Evolutionary conservation across 2,888 invertebrate genomes (phyloP).

Genomic region (Volucella inanis): DNA sequence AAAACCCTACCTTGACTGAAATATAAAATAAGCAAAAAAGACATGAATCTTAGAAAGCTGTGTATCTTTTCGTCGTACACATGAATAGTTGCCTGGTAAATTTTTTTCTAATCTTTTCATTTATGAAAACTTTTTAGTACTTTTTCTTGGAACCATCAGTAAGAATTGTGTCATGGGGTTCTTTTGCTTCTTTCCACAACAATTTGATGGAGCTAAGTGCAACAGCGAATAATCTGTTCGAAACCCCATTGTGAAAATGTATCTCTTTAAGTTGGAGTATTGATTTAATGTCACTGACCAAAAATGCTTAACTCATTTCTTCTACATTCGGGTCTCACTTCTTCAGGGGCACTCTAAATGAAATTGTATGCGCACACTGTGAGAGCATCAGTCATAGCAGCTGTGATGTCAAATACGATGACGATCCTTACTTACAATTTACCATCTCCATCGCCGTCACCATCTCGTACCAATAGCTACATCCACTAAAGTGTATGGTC

Average conservation of each 20-base stretch:
- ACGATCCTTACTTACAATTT: slow-evolving; percentile 15
- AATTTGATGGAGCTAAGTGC: background rate
- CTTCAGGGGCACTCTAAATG: slow-evolving; percentile 41
- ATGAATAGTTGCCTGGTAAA: too few relatives aligned
- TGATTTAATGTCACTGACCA: slow-evolving; percentile 51
- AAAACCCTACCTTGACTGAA: too few relatives aligned
- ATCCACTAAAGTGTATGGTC: slow-evolving; percentile 5
- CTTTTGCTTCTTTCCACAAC: background rate
- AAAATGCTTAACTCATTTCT: slow-evolving; percentile 1
- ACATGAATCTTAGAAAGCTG: too few relatives aligned
- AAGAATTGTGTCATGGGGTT: too few relatives aligned
- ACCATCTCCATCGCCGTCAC: background rate
- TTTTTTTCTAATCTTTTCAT: too few relatives aligned
- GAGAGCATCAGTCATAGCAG: slow-evolving; percentile 51
- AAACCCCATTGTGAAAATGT: slow-evolving; percentile 8
- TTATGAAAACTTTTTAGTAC: too few relatives aligned
- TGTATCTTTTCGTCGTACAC: too few relatives aligned
- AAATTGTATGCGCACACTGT: slow-evolving; percentile 16
- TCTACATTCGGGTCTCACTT: background rate
- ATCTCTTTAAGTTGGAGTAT: background rate
- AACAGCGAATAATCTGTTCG: background rate
- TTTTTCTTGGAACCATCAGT: too few relatives aligned
- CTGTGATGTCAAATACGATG: slow-evolving; percentile 41
- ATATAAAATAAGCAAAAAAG: too few relatives aligned
- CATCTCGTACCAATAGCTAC: background rate